phyloP scores from a whole-genome alignment of 2,888 invertebrate species.

The Isoperla grammatica region DNA sequence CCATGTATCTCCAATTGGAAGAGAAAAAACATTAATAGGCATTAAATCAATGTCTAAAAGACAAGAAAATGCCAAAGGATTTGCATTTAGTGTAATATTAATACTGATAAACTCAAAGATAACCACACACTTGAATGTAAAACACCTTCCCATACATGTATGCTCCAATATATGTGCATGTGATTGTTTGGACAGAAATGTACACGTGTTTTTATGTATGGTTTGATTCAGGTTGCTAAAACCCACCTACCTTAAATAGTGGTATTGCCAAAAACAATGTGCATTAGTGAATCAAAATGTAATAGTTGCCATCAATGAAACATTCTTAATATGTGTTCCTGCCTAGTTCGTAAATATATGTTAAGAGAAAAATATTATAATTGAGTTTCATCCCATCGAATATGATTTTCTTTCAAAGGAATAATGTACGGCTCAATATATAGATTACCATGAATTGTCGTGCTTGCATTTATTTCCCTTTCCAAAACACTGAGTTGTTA shows the following conservation, averaged over 20 bases:
- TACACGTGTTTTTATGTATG: conserved; percentile 9
- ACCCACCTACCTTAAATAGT: conserved; percentile 4
- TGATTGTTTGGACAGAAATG: conserved; percentile 1
- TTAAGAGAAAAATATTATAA: conserved; percentile 12
- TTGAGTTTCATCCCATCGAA: conserved; percentile 4
- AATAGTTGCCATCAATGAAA: conserved; percentile 10
- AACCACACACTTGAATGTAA: conserved; percentile 5
- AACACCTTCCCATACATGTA: conserved; percentile 8
- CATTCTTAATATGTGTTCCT: conserved; percentile 18
- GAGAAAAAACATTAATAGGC: conserved; percentile 17
- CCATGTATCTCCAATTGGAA: conserved; percentile 7
- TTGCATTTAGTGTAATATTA: conserved; percentile 13
- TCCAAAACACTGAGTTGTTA: no score
- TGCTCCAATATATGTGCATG: background rate
- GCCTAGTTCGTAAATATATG: conserved; percentile 13
- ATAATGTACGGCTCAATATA: no score
- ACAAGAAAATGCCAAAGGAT: conserved; percentile 15
- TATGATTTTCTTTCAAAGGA: background rate
- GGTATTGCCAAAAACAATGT: background rate
- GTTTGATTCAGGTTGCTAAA: background rate
- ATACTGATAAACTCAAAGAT: background rate
- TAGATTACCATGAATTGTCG: no score
- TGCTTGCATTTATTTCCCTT: no score
- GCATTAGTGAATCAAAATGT: background rate
- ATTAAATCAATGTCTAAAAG: conserved; percentile 7